Conservation (phyloP, 2,888 invertebrate species). For the Operophtera brumata region DNA sequence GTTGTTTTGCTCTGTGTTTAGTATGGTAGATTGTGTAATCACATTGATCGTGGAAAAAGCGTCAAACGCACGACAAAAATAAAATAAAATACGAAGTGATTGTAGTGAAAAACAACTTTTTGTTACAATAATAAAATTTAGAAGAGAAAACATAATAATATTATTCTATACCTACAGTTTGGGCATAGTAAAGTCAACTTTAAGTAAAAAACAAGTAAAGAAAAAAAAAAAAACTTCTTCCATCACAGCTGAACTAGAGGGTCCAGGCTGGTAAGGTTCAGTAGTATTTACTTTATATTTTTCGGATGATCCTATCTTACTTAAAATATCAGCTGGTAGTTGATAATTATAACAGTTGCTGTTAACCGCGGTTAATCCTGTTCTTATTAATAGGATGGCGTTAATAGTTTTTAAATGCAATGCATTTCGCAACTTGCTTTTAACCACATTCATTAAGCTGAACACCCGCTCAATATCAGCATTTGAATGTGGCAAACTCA, state of each 20-base stretch:
- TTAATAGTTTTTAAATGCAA: slow-evolving; percentile 26
- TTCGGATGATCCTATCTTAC: no score
- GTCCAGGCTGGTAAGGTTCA: slow-evolving; percentile 22
- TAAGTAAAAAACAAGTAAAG: no score
- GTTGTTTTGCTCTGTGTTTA: slow-evolving; percentile 24
- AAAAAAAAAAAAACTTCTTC: slow-evolving; percentile 7
- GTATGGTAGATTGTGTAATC: slow-evolving; percentile 23
- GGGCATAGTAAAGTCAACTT: slow-evolving; percentile 15
- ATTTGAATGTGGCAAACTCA: slow-evolving; percentile 27
- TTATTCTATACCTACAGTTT: slow-evolving; percentile 16
- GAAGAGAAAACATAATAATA: slow-evolving; percentile 11
- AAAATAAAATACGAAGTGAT: slow-evolving; percentile 15
- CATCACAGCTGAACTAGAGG: slow-evolving; percentile 24
- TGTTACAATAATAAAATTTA: slow-evolving; percentile 20
- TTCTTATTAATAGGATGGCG: slow-evolving; percentile 21
- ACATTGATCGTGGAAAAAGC: slow-evolving; percentile 22
- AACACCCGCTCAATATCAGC: slow-evolving; percentile 28
- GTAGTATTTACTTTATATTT: slow-evolving; percentile 21
- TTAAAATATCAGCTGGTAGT: slow-evolving; percentile 19
- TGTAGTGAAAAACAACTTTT: slow-evolving; percentile 20
- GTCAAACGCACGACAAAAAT: slow-evolving; percentile 21
- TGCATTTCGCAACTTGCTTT: slow-evolving; percentile 25
- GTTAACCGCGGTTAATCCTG: slow-evolving; percentile 23
- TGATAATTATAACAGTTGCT: slow-evolving; percentile 24
- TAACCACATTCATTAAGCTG: slow-evolving; percentile 27